Evolutionary conservation across 1,140 invertebrate species (phyloP).

Genomic region (Ridgeia piscesae): DNA sequence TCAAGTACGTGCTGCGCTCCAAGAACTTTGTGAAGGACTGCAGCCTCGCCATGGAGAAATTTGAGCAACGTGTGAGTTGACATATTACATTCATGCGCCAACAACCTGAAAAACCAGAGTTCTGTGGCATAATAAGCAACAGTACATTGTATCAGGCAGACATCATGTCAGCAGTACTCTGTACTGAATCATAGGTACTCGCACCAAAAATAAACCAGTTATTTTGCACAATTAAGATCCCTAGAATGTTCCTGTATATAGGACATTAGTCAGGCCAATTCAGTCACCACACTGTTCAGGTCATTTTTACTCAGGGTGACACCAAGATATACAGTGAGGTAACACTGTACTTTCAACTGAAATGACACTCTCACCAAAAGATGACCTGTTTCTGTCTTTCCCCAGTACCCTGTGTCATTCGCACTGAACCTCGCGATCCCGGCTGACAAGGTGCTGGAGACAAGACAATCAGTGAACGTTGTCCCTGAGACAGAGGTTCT

Average conservation of each 20-base stretch:
- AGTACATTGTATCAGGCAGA: no score
- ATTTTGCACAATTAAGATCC: no score
- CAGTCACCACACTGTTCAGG: no score
- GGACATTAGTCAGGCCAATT: no score
- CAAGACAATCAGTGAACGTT: constrained; percentile 28
- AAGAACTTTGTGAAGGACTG: constrained; percentile 18
- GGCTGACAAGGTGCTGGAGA: constrained; percentile 39
- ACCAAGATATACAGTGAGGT: no score
- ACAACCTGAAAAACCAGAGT: no score
- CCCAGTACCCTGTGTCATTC: constrained; percentile 46
- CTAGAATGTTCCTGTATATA: no score
- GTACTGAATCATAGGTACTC: not conserved
- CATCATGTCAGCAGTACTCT: no score
- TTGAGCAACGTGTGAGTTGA: constrained; percentile 26
- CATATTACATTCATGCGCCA: no score
- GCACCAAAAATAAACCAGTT: not conserved
- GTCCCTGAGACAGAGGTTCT: constrained; percentile 26
- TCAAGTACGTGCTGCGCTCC: constrained; percentile 24
- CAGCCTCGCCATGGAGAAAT: not conserved
- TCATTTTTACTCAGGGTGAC: no score
- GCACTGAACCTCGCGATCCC: constrained; percentile 42
- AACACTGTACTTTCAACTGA: not conserved
- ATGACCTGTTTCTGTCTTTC: constrained; percentile 13
- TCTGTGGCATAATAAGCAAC: no score
- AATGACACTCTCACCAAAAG: no score